Evolutionary conservation across 2,797 vertebrate genomes (phyloP).

Genomic region (Ctenopoma kingsleyae): DNA sequence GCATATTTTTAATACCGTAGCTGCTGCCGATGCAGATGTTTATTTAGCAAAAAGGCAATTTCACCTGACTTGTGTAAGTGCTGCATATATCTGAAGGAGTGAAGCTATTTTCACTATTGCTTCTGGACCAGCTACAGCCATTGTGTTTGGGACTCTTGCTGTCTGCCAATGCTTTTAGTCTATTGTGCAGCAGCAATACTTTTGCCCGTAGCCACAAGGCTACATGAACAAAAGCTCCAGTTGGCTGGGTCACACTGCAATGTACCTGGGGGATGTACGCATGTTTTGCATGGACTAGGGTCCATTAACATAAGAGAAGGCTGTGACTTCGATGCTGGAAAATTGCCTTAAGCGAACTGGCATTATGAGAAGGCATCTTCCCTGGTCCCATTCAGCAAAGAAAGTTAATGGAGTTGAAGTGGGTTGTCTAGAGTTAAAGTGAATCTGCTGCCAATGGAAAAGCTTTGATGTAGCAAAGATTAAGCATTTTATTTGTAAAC

Average conservation of each 20-base stretch:
- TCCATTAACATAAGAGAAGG: conserved; percentile 78
- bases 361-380: conserved; percentile 71
- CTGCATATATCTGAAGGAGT: conserved; percentile 47
- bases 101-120: conserved; percentile 60
- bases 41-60: conserved; percentile 17
- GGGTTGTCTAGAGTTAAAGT: conserved; percentile 73
- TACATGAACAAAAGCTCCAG: conserved; percentile 73
- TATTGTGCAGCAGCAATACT: conserved; percentile 68
- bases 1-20: conserved; percentile 21
- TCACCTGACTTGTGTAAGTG: conserved; percentile 44
- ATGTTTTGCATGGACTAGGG: conserved; percentile 71
- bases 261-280: conserved; percentile 69
- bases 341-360: conserved; percentile 67
- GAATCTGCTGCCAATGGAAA: conserved; percentile 68
- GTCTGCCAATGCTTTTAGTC: conserved; percentile 75
- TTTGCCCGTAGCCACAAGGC: conserved; percentile 68
- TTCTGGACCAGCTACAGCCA: conserved; percentile 60
- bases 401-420: conserved; percentile 81
- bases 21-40: conserved; percentile 14
- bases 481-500: conserved; percentile 62
- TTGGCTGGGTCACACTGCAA: conserved; percentile 69
- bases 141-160: conserved; percentile 62
- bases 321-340: conserved; percentile 59
- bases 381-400: conserved; percentile 72
- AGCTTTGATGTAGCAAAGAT: conserved; percentile 73